phyloP scores from a whole-genome alignment of 2,888 invertebrate species.

The Machimus atricapillus region DNA sequence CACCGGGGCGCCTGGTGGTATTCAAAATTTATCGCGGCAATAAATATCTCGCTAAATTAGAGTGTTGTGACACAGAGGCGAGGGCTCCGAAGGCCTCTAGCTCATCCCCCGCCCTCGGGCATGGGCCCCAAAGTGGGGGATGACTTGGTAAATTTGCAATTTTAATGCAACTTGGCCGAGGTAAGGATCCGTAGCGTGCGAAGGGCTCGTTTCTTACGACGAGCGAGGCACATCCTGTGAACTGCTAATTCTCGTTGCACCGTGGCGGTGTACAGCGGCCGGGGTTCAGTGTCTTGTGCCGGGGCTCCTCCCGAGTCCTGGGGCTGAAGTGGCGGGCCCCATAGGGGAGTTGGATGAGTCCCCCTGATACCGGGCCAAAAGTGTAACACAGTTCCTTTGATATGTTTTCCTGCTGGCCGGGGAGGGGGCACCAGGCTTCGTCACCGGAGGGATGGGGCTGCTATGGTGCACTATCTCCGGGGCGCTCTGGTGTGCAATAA shows the following conservation, averaged over 20 bases:
- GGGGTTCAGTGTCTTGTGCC: slow-evolving; percentile 4
- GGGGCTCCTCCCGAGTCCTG: neutral
- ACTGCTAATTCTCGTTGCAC: slow-evolving; percentile 28
- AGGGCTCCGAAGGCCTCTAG: neutral
- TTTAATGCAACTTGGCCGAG: slow-evolving; percentile 17
- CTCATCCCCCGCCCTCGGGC: neutral
- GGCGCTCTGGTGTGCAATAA: slow-evolving; percentile 1
- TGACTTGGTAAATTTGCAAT: slow-evolving; percentile 22
- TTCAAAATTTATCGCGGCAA: slow-evolving; percentile 24
- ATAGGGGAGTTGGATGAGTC: neutral
- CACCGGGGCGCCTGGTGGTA: neutral
- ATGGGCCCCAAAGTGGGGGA: neutral
- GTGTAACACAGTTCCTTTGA: slow-evolving; percentile 5
- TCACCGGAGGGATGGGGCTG: neutral
- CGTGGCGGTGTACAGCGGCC: neutral
- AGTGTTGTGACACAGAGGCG: slow-evolving; percentile 18
- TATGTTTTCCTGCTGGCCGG: neutral
- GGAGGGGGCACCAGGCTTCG: neutral
- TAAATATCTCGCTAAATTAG: slow-evolving; percentile 31
- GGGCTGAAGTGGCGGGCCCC: neutral
- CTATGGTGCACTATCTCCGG: neutral
- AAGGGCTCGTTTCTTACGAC: slow-evolving; percentile 26
- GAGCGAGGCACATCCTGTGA: slow-evolving; percentile 29
- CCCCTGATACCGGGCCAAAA: slow-evolving; percentile 1
- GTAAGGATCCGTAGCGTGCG: slow-evolving; percentile 7